phyloP scores from a whole-genome alignment of 1,140 invertebrate species.

The Drosophila kurseongensis region DNA sequence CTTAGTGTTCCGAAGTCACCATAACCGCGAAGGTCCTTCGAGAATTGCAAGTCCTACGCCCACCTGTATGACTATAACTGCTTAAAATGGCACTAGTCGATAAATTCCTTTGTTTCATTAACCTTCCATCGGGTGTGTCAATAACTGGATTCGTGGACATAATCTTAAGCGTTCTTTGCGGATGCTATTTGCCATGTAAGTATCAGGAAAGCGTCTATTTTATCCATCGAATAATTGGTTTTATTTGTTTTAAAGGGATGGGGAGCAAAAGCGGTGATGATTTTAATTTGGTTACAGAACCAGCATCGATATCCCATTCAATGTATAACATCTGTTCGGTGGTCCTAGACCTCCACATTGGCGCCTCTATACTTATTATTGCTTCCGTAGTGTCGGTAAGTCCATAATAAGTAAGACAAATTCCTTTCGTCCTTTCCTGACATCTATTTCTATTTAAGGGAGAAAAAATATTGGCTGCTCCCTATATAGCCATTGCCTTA shows the following conservation, averaged over 20 bases:
- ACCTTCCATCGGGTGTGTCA: slow-evolving; percentile 17
- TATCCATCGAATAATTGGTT: too few relatives aligned
- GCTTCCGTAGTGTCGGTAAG: slow-evolving; percentile 15
- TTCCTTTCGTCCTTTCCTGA: too few relatives aligned
- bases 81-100: slow-evolving; percentile 11
- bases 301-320: background rate
- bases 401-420: background rate
- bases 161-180: slow-evolving; percentile 9
- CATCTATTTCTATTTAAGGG: background rate
- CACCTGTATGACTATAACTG: too few relatives aligned
- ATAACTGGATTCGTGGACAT: slow-evolving; percentile 31
- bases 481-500: slow-evolving; percentile 17
- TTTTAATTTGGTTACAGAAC: background rate
- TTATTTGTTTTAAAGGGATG: slow-evolving; percentile 2
- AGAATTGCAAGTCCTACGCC: too few relatives aligned
- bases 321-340: slow-evolving; percentile 17
- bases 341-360: slow-evolving; percentile 14
- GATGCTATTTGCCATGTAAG: slow-evolving; percentile 9
- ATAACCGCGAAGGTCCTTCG: too few relatives aligned
- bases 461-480: slow-evolving; percentile 15
- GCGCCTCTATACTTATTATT: slow-evolving; percentile 18
- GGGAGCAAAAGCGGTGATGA: background rate
- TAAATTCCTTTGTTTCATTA: slow-evolving; percentile 19
- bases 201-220: background rate
- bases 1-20: too few relatives aligned